phyloP scores from a whole-genome alignment of 2,888 invertebrate genomes.

The Tenthredo livida region DNA sequence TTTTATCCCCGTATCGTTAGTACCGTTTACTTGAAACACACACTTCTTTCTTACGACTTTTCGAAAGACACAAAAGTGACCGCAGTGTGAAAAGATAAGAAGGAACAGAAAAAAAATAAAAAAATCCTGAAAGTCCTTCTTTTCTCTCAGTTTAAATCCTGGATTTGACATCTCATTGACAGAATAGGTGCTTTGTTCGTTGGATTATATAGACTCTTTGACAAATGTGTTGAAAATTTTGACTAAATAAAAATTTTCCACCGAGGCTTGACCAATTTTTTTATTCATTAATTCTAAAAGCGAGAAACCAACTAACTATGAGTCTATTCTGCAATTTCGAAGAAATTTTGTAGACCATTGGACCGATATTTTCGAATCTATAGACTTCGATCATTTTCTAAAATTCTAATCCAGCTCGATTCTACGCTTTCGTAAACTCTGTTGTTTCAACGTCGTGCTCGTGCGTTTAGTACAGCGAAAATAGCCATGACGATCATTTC shows the following conservation, averaged over 20 bases:
- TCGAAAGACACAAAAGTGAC: not conserved
- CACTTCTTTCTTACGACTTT: not conserved
- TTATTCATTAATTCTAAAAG: not conserved
- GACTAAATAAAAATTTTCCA: not conserved
- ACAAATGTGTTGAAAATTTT: not conserved
- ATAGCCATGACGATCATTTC: conserved; percentile 10
- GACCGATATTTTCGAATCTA: not conserved
- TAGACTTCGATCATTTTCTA: not conserved
- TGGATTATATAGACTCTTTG: not conserved
- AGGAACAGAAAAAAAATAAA: not conserved
- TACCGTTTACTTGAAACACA: not conserved
- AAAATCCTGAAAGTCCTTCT: not conserved
- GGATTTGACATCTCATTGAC: not conserved
- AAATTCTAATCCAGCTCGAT: not conserved
- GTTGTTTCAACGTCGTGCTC: conserved; percentile 7
- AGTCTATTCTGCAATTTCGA: not conserved
- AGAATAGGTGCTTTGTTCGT: not conserved
- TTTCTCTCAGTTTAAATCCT: not conserved
- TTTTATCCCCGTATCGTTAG: not conserved
- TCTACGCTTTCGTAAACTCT: not conserved
- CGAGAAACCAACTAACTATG: too few relatives aligned
- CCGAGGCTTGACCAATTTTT: not conserved
- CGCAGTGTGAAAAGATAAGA: not conserved
- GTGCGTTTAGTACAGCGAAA: conserved; percentile 1
- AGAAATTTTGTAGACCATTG: not conserved